Conservation (phyloP, 1,140 invertebrate species). For the Thaumatotibia leucotreta region DNA sequence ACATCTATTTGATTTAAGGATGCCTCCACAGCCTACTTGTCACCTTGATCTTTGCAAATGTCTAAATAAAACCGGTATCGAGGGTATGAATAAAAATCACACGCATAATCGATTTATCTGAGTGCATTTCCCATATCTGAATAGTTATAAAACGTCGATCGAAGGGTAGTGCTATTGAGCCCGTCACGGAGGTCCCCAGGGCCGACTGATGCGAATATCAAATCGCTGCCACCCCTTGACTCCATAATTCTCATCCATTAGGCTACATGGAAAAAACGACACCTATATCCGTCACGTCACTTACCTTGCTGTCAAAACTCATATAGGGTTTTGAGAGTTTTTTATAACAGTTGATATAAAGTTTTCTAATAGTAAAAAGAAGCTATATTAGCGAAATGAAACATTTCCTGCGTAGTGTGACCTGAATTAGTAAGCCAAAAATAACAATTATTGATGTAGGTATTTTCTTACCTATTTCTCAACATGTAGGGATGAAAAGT, state of each 20-base stretch:
- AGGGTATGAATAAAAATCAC: neutral
- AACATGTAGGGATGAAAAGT: no score
- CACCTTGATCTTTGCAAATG: neutral
- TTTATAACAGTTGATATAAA: neutral
- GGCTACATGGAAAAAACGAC: slow-evolving; percentile 46
- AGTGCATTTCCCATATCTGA: slow-evolving; percentile 47
- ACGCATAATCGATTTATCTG: slow-evolving; percentile 27
- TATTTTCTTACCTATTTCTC: no score
- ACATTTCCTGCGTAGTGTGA: no score
- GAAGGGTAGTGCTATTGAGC: slow-evolving; percentile 48
- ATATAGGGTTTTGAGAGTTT: neutral
- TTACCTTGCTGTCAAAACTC: slow-evolving; percentile 19
- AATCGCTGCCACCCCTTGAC: slow-evolving; percentile 63
- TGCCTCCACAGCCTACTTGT: no score
- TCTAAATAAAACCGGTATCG: neutral
- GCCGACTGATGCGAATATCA: slow-evolving; percentile 68
- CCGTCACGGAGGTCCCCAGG: slow-evolving; percentile 53
- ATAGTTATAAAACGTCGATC: slow-evolving; percentile 47
- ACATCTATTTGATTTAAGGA: no score
- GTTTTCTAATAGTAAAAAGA: no score
- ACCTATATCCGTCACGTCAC: slow-evolving; percentile 50
- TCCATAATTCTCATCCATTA: slow-evolving; percentile 64
- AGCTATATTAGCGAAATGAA: no score
- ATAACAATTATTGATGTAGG: no score
- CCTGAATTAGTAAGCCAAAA: no score